phyloP scores from a whole-genome alignment of 2,888 invertebrate genomes.

The Eristalinus aeneus region DNA sequence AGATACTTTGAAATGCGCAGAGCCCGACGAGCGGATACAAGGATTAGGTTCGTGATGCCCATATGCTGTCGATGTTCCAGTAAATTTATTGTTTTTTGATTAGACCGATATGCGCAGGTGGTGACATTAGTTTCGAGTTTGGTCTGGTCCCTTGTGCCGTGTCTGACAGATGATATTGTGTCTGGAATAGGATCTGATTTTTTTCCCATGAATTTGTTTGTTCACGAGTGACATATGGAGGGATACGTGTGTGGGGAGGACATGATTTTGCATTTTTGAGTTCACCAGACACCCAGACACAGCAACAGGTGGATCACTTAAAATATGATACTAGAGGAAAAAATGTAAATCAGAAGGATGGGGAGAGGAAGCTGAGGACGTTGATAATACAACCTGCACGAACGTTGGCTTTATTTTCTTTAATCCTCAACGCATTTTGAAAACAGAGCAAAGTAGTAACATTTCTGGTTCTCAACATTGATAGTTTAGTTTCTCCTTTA shows the following conservation, averaged over 20 bases:
- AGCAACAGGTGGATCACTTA: not conserved
- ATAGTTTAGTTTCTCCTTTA: no score
- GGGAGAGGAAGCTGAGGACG: no score
- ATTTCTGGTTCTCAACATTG: no score
- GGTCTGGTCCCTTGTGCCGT: not conserved
- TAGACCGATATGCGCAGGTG: constrained; percentile 62
- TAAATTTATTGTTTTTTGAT: constrained; percentile 64
- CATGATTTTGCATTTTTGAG: not conserved
- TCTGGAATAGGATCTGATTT: constrained; percentile 65
- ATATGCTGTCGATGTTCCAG: constrained; percentile 49
- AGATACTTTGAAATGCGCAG: not conserved
- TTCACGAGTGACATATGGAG: constrained; percentile 45
- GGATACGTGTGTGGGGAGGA: not conserved
- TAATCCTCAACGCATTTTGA: no score
- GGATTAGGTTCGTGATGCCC: constrained; percentile 38
- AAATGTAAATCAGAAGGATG: no score
- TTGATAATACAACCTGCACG: no score
- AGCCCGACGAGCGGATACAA: not conserved
- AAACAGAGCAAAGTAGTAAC: no score
- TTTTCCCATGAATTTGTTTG: constrained; percentile 56
- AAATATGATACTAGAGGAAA: not conserved
- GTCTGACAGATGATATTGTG: constrained; percentile 43
- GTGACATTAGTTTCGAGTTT: constrained; percentile 42
- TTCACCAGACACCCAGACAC: not conserved
- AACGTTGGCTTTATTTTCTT: no score